These are phyloP conservation scores for Poeciliopsis paucimaculata DNA, from an alignment of 2,797 vertebrate genomes.

Conservation along the genomic window DNA sequence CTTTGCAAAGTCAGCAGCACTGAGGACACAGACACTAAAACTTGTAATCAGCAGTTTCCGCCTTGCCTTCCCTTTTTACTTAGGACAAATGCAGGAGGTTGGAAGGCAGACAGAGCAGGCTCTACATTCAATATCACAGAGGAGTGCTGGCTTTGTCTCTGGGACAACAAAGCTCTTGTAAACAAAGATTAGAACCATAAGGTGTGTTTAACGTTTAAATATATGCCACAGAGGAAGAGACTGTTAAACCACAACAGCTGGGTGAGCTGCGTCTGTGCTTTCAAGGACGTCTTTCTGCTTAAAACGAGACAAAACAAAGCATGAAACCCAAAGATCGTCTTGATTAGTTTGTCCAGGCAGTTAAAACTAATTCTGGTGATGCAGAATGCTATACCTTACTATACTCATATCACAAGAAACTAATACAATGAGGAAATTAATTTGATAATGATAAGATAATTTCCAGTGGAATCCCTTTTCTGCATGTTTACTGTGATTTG, in stretches of 20 bases:
- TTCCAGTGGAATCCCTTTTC: neutral
- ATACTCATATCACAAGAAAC: slow-evolving; percentile 1
- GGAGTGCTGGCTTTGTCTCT: slow-evolving; percentile 19
- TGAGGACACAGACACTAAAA: slow-evolving; percentile 14
- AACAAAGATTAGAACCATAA: slow-evolving; percentile 51
- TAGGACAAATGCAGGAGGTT: slow-evolving; percentile 12
- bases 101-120: slow-evolving; percentile 6
- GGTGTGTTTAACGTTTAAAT: slow-evolving; percentile 42
- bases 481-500: neutral
- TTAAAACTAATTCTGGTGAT: slow-evolving; percentile 12
- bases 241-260: slow-evolving; percentile 41
- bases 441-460: neutral
- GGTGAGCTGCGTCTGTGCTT: slow-evolving; percentile 30
- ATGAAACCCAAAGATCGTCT: neutral
- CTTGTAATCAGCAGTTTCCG: slow-evolving; percentile 42
- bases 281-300: neutral
- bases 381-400: slow-evolving; percentile 12
- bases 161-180: slow-evolving; percentile 44
- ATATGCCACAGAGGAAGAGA: slow-evolving; percentile 25
- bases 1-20: slow-evolving; percentile 23
- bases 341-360: neutral
- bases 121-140: slow-evolving; percentile 6
- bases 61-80: slow-evolving; percentile 14
- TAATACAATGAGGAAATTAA: slow-evolving; percentile 15
- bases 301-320: slow-evolving; percentile 14